Evolutionary conservation across 2,113 vertebrate species (phyloP), one percentile per base, ranked within the genome.

Genomic region (Eretmochelys imbricata): DNA sequence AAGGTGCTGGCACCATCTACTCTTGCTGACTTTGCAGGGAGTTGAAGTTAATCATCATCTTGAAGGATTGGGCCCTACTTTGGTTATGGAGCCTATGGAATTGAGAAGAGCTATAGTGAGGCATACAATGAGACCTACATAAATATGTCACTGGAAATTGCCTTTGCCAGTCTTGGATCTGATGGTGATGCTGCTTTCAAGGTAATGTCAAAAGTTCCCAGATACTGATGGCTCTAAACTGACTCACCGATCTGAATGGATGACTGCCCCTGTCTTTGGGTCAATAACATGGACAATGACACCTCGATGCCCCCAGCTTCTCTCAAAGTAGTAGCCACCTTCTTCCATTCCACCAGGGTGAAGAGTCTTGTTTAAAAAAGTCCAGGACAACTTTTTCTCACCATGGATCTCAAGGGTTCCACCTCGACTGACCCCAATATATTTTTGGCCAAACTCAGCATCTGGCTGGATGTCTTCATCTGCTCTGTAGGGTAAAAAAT

Each of bases 231-330:
- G 35, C 0, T 53, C 2, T 29, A 54, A 80, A 89, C 35, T 53
- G 72, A 96, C 98, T 96, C 92, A 99, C 99, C 99, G 98, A 87
- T 99, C 99, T 2, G 98, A 98, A 80, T 99, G 98, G 85, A 99
- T 93, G 54, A 99, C 99, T 1, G 98, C 93, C 8, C 98, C 99
- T 0, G 98, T 99, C 88, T 98, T 98, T 2, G 99, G 98, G 84
- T 99, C 98, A 31, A 99, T 98, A 17, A 99, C 96, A 0, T 99
- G 99, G 76, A 99, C 97, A 7, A 99, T 99, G 97, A 99, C 98
- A 10, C 99, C 99, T 0, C 99, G 98, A 96, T 99, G 99, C 1
- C 99, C 99, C 99, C 99, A 99, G 97, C 99, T 99, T 88, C 98
- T 98, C 93, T 99, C 98, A 6, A 99, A 99, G 94, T 98, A 98